A percentile compares a stretch with the other conserved stretches of the same genome.
phyloP scores from a whole-genome alignment of 1,140 invertebrate species.

The Myzus persicae region DNA sequence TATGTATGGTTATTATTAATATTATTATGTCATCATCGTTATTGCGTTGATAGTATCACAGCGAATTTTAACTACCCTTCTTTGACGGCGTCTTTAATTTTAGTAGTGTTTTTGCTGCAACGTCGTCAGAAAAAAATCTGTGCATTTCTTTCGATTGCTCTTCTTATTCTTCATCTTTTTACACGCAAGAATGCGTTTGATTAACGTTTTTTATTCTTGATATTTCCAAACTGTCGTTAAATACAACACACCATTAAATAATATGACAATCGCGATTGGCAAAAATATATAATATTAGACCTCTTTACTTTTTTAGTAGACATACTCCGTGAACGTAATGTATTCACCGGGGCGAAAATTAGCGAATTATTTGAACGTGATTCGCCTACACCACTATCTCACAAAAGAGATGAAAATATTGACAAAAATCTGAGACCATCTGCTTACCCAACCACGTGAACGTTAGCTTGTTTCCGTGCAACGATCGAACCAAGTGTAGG shows the following conservation, averaged over 20 bases:
- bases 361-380: background rate
- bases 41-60: constrained; percentile 29
- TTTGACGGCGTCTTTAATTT: background rate
- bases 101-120: constrained; percentile 10
- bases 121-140: background rate
- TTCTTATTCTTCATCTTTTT: constrained; percentile 12
- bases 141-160: background rate
- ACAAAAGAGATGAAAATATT: background rate
- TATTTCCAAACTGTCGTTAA: constrained; percentile 7
- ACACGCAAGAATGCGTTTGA: background rate
- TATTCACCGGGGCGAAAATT: background rate
- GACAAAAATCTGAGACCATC: background rate
- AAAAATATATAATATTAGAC: background rate
- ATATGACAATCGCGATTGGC: background rate
- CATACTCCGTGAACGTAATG: background rate
- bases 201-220: background rate
- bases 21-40: constrained; percentile 21
- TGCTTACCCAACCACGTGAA: background rate
- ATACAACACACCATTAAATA: background rate
- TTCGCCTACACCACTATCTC: background rate
- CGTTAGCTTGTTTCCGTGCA: background rate
- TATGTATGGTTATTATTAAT: constrained; percentile 2
- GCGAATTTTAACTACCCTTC: background rate
- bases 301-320: constrained; percentile 5
- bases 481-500: background rate